Conservation (phyloP, 30 jellyfish, hydroid and myxozoan genomes). For the Sanderia malayensis region DNA sequence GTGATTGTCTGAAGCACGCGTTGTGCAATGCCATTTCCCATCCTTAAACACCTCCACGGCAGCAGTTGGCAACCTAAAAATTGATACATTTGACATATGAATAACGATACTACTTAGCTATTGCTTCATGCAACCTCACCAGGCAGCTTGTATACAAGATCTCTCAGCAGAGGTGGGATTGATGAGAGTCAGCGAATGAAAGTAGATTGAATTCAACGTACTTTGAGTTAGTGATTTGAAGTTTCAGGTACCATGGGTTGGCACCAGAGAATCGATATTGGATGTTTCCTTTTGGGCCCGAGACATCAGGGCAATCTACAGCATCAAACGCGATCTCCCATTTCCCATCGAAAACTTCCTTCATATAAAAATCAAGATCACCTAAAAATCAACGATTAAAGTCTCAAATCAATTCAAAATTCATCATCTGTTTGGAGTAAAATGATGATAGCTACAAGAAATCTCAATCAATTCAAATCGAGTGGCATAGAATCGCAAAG, state of each 20-base stretch:
- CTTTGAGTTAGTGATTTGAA: constrained; percentile 88
- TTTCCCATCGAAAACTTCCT: constrained; percentile 75
- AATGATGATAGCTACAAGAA: neutral
- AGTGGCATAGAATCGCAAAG: neutral
- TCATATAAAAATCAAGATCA: constrained; percentile 69
- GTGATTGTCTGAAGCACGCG: constrained; percentile 65
- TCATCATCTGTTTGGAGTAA: neutral
- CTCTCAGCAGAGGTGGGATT: neutral
- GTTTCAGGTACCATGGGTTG: constrained; percentile 56
- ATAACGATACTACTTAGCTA: neutral
- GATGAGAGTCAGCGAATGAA: neutral
- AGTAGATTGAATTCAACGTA: constrained; percentile 6
- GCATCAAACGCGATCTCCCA: constrained; percentile 74
- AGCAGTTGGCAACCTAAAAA: constrained; percentile 76
- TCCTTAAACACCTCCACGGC: constrained; percentile 78
- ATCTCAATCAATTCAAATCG: neutral
- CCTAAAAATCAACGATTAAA: constrained; percentile 21
- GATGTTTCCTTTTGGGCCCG: constrained; percentile 71
- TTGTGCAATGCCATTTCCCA: constrained; percentile 84
- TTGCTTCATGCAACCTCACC: neutral
- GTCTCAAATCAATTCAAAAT: neutral
- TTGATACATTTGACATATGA: neutral
- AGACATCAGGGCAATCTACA: constrained; percentile 84
- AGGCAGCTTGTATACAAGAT: neutral
- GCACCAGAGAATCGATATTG: constrained; percentile 61